These are phyloP conservation scores for Pteronura brasiliensis DNA, from an alignment of 2,113 vertebrate genomes.

Conservation along the genomic window DNA sequence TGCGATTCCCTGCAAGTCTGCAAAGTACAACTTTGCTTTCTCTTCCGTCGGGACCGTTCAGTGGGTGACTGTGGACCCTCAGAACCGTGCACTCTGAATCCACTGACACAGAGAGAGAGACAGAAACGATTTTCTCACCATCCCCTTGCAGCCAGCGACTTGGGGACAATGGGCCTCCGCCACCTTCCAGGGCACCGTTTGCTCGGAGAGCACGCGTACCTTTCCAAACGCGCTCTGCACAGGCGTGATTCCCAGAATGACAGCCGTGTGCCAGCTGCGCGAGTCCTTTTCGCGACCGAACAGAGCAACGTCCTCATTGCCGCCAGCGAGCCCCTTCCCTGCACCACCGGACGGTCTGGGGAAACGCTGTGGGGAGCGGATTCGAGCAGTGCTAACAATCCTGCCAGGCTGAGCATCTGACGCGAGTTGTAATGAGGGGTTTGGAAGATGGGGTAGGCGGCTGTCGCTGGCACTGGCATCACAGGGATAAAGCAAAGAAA, in stretches of 20 bases:
- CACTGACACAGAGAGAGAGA: not conserved
- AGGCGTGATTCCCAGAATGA: not conserved
- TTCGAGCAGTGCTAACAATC: not conserved
- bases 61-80: not conserved
- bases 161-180: not conserved
- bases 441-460: not conserved
- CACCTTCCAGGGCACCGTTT: not conserved
- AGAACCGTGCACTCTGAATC: not conserved
- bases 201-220: not conserved
- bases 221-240: fast-evolving
- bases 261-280: fast-evolving
- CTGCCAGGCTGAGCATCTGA: not conserved
- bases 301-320: fast-evolving
- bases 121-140: not conserved
- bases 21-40: too few relatives aligned
- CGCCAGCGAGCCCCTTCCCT: not conserved
- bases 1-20: fast-evolving
- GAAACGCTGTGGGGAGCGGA: not conserved
- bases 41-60: too few relatives aligned
- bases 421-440: not conserved
- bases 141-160: not conserved
- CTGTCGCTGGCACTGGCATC: not conserved
- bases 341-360: not conserved
- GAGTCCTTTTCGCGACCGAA: fast-evolving
- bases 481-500: not conserved